Conservation (phyloP, 2,888 invertebrate species). For the Dolichopus griseipennis region DNA sequence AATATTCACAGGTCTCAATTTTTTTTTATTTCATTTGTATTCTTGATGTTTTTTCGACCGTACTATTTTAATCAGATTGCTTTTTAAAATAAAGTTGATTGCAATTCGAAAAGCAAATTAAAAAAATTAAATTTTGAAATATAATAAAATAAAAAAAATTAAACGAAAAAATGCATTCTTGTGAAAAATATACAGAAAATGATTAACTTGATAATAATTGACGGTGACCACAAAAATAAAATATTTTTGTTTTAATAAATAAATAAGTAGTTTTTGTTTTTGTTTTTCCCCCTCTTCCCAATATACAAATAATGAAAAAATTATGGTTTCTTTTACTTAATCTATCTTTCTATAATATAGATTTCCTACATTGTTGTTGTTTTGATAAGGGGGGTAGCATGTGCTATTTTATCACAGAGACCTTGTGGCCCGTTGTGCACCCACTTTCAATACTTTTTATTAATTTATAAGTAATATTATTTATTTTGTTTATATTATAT, state of each 20-base stretch:
- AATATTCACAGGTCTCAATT: neutral
- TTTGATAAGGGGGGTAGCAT: too few species aligned
- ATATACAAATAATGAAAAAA: too few species aligned
- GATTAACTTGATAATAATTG: constrained; percentile 1
- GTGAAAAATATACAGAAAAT: neutral
- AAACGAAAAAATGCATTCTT: neutral
- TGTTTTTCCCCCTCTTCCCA: too few species aligned
- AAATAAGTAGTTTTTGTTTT: too few species aligned
- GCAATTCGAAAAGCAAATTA: neutral
- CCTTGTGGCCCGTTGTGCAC: too few species aligned
- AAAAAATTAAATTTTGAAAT: neutral
- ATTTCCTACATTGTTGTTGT: too few species aligned
- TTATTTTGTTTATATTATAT: too few species aligned
- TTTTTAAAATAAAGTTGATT: constrained; percentile 1
- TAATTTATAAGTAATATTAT: too few species aligned
- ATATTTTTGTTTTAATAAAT: neutral
- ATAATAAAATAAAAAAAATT: neutral
- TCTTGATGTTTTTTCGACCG: neutral
- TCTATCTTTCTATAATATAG: too few species aligned
- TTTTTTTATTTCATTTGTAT: neutral
- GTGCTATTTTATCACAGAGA: too few species aligned
- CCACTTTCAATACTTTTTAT: too few species aligned
- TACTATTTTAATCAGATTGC: constrained; percentile 1
- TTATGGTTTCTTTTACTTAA: too few species aligned
- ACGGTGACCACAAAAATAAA: neutral